Evolutionary conservation across 1,140 invertebrate species (phyloP), one percentile per base, ranked within the genome.

Genomic region (Mamestra configurata): DNA sequence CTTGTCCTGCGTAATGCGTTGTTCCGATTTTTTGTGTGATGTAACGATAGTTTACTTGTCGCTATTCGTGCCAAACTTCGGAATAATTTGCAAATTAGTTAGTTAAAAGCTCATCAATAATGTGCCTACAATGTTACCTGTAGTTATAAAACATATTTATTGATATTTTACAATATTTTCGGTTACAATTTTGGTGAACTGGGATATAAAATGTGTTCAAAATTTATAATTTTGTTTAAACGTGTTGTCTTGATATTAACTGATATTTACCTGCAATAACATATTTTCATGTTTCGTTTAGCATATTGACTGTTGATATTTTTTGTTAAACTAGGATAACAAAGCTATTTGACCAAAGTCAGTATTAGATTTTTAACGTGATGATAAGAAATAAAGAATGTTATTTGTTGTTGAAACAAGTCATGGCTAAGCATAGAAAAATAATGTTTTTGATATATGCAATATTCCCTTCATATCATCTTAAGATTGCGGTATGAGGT

Each of bases 311-410:
- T 94, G 93, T 94, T 94, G 89, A 93, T 93, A 92, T 93, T 89
- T 92, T 90, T 93, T 94, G 92, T 94, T 94, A 89, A 94, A 87
- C 88, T 94, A 95, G 93, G 90, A 91, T 95, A 92, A 94, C 92
- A 92, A 93, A 93, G 93, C 93, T 95, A 95, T 94, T 93, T 95
- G 92, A 95, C 93, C 93, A 95, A 95, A 95, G 93, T 95, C 93
- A 95, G 92, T 95, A 95, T 95, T 95, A 95, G 93, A 91, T 89
- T 90, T 86, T 88, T 88, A 90, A 89, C 76, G 89, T 88, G 86
- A 86, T 90, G 84, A 83, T 90, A 85, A 86, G 85, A 84, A 86
- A 81, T 83, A 86, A 86, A 85, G 83, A 79, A 86, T 85, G 86
- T 90, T 90, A 89, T 85, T 89, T 90, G 90, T 92, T 90, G 86